Evolutionary conservation across 1,140 invertebrate species (phyloP), one percentile per base, ranked within the genome.

Genomic region (Nymphalis io): DNA sequence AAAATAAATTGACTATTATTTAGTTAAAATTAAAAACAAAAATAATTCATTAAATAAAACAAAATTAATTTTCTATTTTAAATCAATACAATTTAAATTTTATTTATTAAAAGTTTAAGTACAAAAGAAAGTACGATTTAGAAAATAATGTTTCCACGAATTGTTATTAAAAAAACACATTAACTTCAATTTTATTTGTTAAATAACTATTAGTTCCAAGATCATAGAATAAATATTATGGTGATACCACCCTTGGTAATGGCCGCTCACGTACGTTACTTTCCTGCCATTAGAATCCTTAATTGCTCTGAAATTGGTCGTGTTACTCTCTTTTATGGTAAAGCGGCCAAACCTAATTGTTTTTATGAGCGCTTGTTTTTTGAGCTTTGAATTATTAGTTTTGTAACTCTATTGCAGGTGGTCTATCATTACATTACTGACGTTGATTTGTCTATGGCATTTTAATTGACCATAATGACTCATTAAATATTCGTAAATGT

Each of bases 311-410:
- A 77, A 80, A 85, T 88, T 83, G 88, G 83, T 83, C 79, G 77
- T 87, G 86, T 88, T 86, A 88, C 83, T 87, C 80, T 87, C 85
- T 80, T 87, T 88, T 89, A 90, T 87, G 83, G 87, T 87, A 87
- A 85, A 75, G 85, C 85, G 88, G 86, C 83, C 85, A 83, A 83
- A 85, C 75, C 82, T 89, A 88, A 90, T 90, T 89, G 85, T 88
- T 89, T 90, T 90, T 88, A 89, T 88, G 88, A 83, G 79, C 80
- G 81, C 78, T 83, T 87, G 83, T 84, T 87, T 90, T 88, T 86
- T 78, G 78, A 76, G 76, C 71, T 79, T 72, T 74, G 80, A 85
- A 77, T 88, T 89, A 90, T 89, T 82, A 84, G 78, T 85, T 84
- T 81, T 85, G 84, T 84, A 79, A 83, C 72, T 72, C 75, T 82